Conservation (phyloP, 2,888 invertebrate genomes). For the Andricus curvator region DNA sequence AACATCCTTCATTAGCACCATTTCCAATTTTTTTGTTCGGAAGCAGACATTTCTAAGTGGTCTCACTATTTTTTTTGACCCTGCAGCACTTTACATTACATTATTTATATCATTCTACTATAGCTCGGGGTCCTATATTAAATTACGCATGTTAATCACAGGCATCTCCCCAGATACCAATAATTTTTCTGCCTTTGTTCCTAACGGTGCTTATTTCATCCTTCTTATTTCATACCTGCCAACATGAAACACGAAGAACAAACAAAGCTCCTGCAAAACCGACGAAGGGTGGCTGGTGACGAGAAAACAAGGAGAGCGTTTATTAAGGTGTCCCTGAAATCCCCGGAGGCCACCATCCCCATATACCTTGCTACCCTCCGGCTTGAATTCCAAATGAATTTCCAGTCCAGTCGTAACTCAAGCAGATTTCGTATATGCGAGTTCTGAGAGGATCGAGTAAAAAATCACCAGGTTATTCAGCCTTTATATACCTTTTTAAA, state of each 20-base stretch:
- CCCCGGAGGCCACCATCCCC: conserved; percentile 46
- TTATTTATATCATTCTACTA: too few relatives aligned
- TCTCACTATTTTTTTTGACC: too few relatives aligned
- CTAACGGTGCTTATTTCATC: conserved; percentile 16
- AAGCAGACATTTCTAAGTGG: too few relatives aligned
- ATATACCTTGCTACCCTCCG: conserved; percentile 16
- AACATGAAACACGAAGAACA: conserved; percentile 33
- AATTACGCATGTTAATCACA: conserved; percentile 31
- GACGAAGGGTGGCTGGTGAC: conserved; percentile 39
- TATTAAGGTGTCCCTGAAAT: conserved; percentile 58
- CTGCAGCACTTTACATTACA: too few relatives aligned
- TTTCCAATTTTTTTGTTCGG: too few relatives aligned
- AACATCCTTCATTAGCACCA: too few relatives aligned
- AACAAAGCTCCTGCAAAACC: conserved; percentile 29
- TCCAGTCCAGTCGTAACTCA: conserved; percentile 39
- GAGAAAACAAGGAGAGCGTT: conserved; percentile 57
- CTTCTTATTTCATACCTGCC: conserved; percentile 30
- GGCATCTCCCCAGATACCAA: conserved; percentile 11
- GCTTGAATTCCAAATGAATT: conserved; percentile 47
- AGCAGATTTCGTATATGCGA: conserved; percentile 21
- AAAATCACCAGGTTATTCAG: conserved; percentile 14
- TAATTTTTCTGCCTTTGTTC: conserved; percentile 29
- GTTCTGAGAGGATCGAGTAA: background rate
- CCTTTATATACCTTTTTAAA: background rate
- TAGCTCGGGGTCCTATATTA: too few relatives aligned